These are phyloP conservation scores for Hybos culiciformis DNA, from an alignment of 2,888 invertebrate genomes.

Conservation along the genomic window DNA sequence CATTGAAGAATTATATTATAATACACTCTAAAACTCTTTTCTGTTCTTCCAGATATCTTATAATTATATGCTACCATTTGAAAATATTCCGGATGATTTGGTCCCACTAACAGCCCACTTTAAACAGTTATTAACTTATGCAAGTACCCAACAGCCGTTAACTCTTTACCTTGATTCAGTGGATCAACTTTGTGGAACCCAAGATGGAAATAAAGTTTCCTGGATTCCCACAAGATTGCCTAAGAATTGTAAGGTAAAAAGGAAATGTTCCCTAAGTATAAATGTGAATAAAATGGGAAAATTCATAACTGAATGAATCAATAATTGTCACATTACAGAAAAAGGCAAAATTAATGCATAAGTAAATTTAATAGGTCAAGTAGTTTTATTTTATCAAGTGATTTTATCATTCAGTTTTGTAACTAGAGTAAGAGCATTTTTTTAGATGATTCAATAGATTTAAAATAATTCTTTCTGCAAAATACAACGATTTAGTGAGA, in stretches of 20 bases:
- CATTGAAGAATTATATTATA: neutral
- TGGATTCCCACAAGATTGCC: constrained; percentile 92
- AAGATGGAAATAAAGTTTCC: constrained; percentile 87
- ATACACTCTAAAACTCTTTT: neutral
- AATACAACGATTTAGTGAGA: neutral
- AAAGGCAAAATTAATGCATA: neutral
- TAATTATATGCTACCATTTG: constrained; percentile 80
- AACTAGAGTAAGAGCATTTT: too few relatives aligned
- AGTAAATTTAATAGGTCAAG: neutral
- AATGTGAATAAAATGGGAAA: too few relatives aligned
- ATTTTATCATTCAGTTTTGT: too few relatives aligned
- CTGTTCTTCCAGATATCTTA: constrained; percentile 61
- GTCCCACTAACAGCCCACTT: constrained; percentile 93
- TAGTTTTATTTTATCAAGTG: too few relatives aligned
- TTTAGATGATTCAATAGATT: too few relatives aligned
- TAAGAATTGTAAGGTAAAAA: constrained; percentile 65
- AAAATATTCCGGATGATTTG: constrained; percentile 89
- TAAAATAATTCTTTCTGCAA: too few relatives aligned
- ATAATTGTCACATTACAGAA: neutral
- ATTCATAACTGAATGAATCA: too few relatives aligned
- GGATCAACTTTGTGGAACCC: constrained; percentile 89
- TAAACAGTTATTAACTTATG: constrained; percentile 79
- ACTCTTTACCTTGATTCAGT: constrained; percentile 90
- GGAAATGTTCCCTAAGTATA: neutral
- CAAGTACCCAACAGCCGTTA: constrained; percentile 69